A percentile compares a stretch with the other conserved stretches of the same genome.
phyloP scores from a whole-genome alignment of 2,888 invertebrate species.

The Agapostemon virescens region DNA sequence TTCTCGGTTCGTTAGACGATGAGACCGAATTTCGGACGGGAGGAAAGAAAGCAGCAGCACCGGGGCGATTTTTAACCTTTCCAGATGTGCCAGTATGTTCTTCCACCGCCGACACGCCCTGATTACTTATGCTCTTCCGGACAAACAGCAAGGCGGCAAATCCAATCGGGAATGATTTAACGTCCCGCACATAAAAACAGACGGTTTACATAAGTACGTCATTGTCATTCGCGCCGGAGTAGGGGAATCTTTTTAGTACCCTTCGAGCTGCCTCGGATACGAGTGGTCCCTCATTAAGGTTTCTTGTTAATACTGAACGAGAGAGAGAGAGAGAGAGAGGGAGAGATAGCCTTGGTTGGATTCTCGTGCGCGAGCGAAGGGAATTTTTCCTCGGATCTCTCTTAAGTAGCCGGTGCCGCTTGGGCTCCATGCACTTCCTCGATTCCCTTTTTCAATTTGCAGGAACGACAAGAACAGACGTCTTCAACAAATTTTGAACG shows the following conservation, averaged over 20 bases:
- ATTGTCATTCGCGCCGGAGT: constrained; percentile 67
- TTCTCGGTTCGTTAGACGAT: constrained; percentile 24
- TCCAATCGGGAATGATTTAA: constrained; percentile 73
- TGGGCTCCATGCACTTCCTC: not conserved
- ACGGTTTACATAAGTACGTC: constrained; percentile 73
- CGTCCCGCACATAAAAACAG: constrained; percentile 65
- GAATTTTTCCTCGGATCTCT: constrained; percentile 34
- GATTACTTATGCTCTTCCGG: constrained; percentile 71
- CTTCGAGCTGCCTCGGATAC: constrained; percentile 50
- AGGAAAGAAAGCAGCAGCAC: constrained; percentile 49
- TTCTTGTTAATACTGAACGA: constrained; percentile 60
- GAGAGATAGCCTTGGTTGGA: constrained; percentile 43
- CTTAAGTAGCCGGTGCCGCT: not conserved
- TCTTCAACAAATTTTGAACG: not conserved
- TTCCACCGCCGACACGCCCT: constrained; percentile 49
- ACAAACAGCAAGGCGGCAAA: constrained; percentile 62
- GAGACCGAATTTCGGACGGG: constrained; percentile 23
- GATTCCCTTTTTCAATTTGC: not conserved
- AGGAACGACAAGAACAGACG: not conserved
- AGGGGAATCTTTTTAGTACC: constrained; percentile 60
- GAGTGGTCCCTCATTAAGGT: constrained; percentile 64
- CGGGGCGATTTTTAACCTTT: constrained; percentile 67
- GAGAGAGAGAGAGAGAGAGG: too few relatives aligned
- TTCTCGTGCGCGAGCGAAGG: constrained; percentile 17
- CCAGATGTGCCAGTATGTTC: constrained; percentile 65